Evolutionary conservation across 2,888 invertebrate genomes (phyloP).

Genomic region (Cataglyphis cursor): DNA sequence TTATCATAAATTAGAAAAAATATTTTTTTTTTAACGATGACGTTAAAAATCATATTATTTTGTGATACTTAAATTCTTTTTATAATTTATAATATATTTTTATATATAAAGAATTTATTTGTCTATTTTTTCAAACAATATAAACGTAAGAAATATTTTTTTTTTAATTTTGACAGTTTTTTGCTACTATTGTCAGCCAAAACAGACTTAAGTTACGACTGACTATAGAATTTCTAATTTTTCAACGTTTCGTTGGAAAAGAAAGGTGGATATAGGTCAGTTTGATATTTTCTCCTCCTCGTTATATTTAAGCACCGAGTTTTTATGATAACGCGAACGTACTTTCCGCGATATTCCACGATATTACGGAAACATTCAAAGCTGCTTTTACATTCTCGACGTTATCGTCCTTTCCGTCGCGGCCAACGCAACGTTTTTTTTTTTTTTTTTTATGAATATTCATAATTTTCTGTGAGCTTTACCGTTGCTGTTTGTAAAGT

Average conservation of each 20-base stretch:
- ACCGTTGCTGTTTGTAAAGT: background rate
- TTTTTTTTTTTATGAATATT: slow-evolving; percentile 44
- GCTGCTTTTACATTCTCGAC: slow-evolving; percentile 7
- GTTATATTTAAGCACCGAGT: slow-evolving; percentile 26
- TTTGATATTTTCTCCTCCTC: slow-evolving; percentile 11
- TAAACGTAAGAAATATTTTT: no score
- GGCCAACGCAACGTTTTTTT: background rate
- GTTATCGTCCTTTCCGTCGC: slow-evolving; percentile 33
- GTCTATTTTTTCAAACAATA: no score
- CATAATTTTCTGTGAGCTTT: slow-evolving; percentile 34
- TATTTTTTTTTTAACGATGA: no score
- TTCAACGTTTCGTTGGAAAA: background rate
- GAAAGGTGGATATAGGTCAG: background rate
- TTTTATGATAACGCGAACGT: slow-evolving; percentile 38
- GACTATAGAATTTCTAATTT: slow-evolving; percentile 24
- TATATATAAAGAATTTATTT: no score
- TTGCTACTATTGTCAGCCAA: no score
- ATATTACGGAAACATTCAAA: slow-evolving; percentile 43
- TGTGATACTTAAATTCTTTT: no score
- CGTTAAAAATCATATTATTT: no score
- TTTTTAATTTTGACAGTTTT: no score
- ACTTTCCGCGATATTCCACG: slow-evolving; percentile 38
- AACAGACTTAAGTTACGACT: background rate
- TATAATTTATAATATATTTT: no score
- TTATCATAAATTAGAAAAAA: no score